These are phyloP conservation scores for Cryptoleucopteryx plumbea DNA, from an alignment of 2,113 vertebrate species.

Conservation along the genomic window DNA sequence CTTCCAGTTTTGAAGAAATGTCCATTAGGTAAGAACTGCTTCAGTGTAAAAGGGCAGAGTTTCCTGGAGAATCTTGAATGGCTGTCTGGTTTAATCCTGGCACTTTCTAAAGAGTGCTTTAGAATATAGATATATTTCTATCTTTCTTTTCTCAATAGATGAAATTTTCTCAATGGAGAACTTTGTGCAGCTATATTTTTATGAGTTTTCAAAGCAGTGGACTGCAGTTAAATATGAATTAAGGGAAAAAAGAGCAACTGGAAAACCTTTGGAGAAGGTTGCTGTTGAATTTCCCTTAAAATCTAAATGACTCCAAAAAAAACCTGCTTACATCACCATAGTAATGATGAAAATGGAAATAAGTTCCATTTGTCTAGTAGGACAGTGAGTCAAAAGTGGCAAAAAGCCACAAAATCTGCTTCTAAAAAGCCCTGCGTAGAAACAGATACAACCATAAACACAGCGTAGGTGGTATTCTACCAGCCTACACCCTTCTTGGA, in stretches of 20 bases:
- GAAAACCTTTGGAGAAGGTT: neutral
- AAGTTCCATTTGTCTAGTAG: neutral
- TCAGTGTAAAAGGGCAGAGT: neutral
- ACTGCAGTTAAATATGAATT: neutral
- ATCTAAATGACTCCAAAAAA: neutral
- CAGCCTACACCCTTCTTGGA: neutral
- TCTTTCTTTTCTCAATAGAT: neutral
- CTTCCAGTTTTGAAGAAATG: neutral
- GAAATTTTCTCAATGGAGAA: neutral
- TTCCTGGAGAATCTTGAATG: neutral
- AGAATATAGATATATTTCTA: neutral
- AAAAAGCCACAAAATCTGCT: neutral
- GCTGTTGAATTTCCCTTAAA: neutral
- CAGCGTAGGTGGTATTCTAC: neutral
- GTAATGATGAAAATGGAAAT: neutral
- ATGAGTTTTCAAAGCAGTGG: neutral
- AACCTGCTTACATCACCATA: fast-evolving
- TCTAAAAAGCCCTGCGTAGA: neutral
- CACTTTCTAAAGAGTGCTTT: neutral
- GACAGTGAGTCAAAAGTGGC: neutral
- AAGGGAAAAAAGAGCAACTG: neutral
- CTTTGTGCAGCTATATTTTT: neutral
- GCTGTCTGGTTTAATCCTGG: neutral
- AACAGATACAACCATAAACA: neutral
- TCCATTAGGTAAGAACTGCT: neutral